phyloP scores from a whole-genome alignment of 1,140 invertebrate species.

The Hestina assimilis region DNA sequence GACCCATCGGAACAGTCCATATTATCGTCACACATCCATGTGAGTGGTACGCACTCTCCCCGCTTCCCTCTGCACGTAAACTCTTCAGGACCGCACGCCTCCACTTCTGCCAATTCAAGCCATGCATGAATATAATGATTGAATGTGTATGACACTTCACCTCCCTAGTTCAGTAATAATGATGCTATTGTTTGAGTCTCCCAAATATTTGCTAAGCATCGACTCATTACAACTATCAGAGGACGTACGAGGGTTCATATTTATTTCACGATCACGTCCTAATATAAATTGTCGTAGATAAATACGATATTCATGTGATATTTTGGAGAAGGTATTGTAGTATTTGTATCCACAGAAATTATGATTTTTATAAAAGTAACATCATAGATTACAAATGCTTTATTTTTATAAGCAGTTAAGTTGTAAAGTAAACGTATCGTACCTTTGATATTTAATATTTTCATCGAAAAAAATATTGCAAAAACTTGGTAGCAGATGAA shows the following conservation, averaged over 20 bases:
- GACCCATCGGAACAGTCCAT: constrained; percentile 92
- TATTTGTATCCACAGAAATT: constrained; percentile 8
- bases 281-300: background rate
- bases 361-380: too few species aligned
- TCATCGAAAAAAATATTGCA: constrained; percentile 22
- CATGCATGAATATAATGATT: constrained; percentile 42
- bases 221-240: background rate
- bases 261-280: background rate
- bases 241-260: background rate
- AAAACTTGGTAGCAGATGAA: constrained; percentile 26
- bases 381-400: background rate
- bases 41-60: constrained; percentile 92
- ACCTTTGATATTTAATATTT: constrained; percentile 25
- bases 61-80: constrained; percentile 88
- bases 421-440: constrained; percentile 11
- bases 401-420: constrained; percentile 1
- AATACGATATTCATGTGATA: background rate
- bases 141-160: constrained; percentile 6
- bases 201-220: background rate
- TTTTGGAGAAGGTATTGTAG: background rate
- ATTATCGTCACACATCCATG: constrained; percentile 95
- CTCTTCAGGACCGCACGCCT: constrained; percentile 90
- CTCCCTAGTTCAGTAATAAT: background rate
- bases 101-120: constrained; percentile 82
- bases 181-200: background rate